phyloP scores from a whole-genome alignment of 1,140 invertebrate genomes.

The Episyrphus balteatus region DNA sequence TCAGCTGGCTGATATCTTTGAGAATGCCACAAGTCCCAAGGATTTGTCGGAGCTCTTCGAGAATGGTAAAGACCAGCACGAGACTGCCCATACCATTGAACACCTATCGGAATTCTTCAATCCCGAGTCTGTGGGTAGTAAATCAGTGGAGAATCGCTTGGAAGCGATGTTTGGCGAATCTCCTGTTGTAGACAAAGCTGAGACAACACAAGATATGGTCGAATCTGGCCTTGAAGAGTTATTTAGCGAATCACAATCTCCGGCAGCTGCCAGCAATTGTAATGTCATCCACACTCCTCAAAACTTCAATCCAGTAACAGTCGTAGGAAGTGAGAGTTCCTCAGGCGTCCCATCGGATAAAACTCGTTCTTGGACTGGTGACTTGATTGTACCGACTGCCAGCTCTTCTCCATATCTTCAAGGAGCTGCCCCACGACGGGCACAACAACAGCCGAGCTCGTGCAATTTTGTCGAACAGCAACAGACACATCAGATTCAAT shows the following conservation, averaged over 20 bases:
- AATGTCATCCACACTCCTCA: constrained; percentile 6
- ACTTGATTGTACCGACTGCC: neutral
- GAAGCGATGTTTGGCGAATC: constrained; percentile 37
- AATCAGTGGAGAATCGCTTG: constrained; percentile 31
- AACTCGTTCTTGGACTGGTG: neutral
- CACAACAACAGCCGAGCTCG: neutral
- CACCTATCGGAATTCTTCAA: constrained; percentile 31
- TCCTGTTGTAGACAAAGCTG: constrained; percentile 26
- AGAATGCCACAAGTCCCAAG: neutral
- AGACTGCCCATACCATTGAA: constrained; percentile 21
- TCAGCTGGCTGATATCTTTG: constrained; percentile 2
- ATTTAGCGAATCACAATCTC: constrained; percentile 29
- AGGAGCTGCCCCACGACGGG: constrained; percentile 9
- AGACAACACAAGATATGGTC: constrained; percentile 23
- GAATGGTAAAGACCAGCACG: constrained; percentile 23
- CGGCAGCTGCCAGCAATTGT: constrained; percentile 6
- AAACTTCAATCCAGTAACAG: neutral
- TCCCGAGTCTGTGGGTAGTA: constrained; percentile 18
- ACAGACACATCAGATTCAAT: constrained; percentile 22
- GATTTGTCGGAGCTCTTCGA: constrained; percentile 25
- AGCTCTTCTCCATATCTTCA: neutral
- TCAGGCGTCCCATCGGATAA: too few species aligned
- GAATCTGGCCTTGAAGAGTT: constrained; percentile 33
- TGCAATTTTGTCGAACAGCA: constrained; percentile 2
- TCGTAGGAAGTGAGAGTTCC: too few species aligned